phyloP scores from a whole-genome alignment of 2,113 vertebrate genomes.

The Carollia perspicillata region DNA sequence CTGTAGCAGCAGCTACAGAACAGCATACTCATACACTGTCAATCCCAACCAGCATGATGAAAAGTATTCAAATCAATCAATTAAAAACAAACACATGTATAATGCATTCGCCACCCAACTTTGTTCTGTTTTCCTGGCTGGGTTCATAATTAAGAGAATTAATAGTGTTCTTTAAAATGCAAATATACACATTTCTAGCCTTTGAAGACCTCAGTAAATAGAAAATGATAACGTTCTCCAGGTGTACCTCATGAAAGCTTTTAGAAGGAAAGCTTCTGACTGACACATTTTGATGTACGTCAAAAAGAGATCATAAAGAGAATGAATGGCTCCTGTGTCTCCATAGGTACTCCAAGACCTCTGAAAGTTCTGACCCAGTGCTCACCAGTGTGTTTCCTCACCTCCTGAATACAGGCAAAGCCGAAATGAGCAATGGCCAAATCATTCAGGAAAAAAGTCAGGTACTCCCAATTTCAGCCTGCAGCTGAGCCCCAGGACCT shows the following conservation, averaged over 20 bases:
- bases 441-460: neutral
- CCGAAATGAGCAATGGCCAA: neutral
- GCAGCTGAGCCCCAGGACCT: neutral
- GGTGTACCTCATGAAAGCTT: conserved; percentile 1
- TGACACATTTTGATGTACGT: neutral
- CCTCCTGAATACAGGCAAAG: neutral
- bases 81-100: conserved; percentile 66
- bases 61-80: conserved; percentile 69
- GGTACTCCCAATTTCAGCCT: neutral
- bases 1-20: neutral
- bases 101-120: conserved; percentile 57
- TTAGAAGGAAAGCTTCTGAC: neutral
- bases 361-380: neutral
- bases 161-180: conserved; percentile 56
- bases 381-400: neutral
- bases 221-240: conserved; percentile 38
- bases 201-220: conserved; percentile 34
- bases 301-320: conserved; percentile 27
- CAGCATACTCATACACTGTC: neutral
- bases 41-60: neutral
- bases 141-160: conserved; percentile 50
- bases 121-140: conserved; percentile 43
- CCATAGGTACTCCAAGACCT: neutral
- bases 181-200: conserved; percentile 54
- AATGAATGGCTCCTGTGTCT: neutral